Evolutionary conservation across 2,113 vertebrate species (phyloP), one percentile per base, ranked within the genome.

Genomic region (Dolichotis patagonum): DNA sequence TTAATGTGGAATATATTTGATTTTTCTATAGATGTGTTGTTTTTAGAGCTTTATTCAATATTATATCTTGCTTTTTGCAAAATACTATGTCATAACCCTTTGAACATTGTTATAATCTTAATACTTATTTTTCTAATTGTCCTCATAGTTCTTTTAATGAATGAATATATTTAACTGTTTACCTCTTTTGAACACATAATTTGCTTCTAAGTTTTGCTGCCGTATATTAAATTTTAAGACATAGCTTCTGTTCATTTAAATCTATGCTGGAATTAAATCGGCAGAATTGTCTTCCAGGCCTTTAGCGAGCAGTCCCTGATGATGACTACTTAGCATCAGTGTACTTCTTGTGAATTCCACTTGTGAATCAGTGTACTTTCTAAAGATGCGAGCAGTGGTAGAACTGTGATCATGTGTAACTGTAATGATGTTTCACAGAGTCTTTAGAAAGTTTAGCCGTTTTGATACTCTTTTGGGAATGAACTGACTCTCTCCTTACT

Each of bases 191-290:
- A 86, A 94, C 17, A 73, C 19, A 54, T 89, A 58, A 19, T 41
- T 91, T 84, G 60, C 71, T 90, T 94, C 89, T 86, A 65, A 30
- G 52, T 88, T 78, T 96, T 85, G 35, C 58, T 67, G 43, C 46
- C 20, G n/a, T 8, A 4, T 60, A 7, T 77, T 90, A 69, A 90
- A 65, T 69, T 65, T 84, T 69, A 63, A 80, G 49, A 32, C 58
- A 63, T 84, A 84, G 28, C 41, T 46, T 73, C 30, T 30, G 77
- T 58, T 56, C 49, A 65, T 63, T 88, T 82, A 90, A 94, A 77
- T 71, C 41, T 92, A 11, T 17, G 26, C 58, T 69, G 69, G 43
- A 94, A 77, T 86, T 77, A 90, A 96, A 87, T 62, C 49, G 43
- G 30, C 12, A 85, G 52, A 88, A 63, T 38, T 85, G 85, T 17